A percentile compares a stretch with the other conserved stretches of the same genome.
These are phyloP conservation scores for Heterodera schachtii DNA, from an alignment of 1,140 invertebrate genomes.

Conservation along the genomic window DNA sequence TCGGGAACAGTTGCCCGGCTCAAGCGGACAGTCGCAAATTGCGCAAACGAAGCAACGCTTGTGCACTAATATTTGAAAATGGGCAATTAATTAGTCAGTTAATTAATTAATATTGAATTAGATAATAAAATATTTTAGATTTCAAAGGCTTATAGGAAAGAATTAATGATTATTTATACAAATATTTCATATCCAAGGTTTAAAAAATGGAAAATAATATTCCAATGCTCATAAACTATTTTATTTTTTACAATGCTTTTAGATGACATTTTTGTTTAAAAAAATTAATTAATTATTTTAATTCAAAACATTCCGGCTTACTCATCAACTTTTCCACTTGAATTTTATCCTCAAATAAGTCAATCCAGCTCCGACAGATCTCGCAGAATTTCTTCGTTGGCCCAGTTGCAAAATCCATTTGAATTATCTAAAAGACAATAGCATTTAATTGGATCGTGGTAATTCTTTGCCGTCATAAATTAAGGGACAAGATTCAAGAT, in stretches of 20 bases:
- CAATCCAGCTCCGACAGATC: slow-evolving; percentile 21
- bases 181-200: too few species aligned
- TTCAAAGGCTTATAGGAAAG: too few species aligned
- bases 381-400: slow-evolving; percentile 29
- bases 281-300: not conserved
- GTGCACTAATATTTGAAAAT: slow-evolving; percentile 14
- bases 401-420: slow-evolving; percentile 24
- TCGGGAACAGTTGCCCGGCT: slow-evolving; percentile 27
- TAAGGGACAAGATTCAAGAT: too few species aligned
- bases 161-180: too few species aligned
- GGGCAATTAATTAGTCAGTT: too few species aligned
- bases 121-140: too few species aligned
- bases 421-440: not conserved
- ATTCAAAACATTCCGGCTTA: not conserved
- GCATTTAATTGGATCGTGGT: too few species aligned
- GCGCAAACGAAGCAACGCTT: slow-evolving; percentile 29
- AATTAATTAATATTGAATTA: too few species aligned
- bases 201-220: too few species aligned
- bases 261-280: not conserved
- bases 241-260: not conserved
- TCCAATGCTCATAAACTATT: too few species aligned
- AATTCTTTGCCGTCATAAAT: too few species aligned
- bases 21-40: slow-evolving; percentile 26
- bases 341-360: slow-evolving; percentile 26
- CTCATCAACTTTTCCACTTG: slow-evolving; percentile 29